Conservation (phyloP, 2,113 vertebrate species). For the Gulo gulo region DNA sequence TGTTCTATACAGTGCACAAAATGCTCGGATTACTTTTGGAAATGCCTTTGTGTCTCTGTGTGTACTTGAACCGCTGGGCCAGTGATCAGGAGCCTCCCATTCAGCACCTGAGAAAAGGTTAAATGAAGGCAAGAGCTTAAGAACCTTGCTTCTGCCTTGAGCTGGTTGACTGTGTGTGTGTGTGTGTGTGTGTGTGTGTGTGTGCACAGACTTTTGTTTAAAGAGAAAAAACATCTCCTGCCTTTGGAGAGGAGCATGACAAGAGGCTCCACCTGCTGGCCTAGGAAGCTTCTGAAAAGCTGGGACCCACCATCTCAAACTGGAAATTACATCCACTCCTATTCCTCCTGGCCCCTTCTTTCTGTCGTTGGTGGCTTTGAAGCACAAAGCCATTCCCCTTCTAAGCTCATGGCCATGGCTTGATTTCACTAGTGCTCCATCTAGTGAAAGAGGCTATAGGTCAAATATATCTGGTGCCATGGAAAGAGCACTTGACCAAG, state of each 20-base stretch:
- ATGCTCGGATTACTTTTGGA: conserved; percentile 43
- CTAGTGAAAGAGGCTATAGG: not conserved
- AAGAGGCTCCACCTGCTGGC: conserved; percentile 12
- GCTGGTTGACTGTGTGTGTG: not conserved
- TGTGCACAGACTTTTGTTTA: not conserved
- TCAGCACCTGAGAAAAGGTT: conserved; percentile 38
- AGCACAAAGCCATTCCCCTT: not conserved
- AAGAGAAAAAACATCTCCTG: not conserved
- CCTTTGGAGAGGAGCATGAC: not conserved
- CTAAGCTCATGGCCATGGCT: not conserved
- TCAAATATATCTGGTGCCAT: not conserved
- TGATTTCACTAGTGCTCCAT: not conserved
- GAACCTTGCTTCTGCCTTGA: not conserved
- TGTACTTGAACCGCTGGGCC: not conserved
- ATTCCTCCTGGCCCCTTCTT: not conserved
- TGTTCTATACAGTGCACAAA: conserved; percentile 44
- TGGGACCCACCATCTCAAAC: not conserved
- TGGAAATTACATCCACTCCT: not conserved
- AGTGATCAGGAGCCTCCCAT: not conserved
- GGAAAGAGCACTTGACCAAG: not conserved
- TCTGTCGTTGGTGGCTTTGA: not conserved
- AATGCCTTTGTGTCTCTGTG: conserved; percentile 55
- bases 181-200: not conserved
- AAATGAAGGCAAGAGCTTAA: not conserved
- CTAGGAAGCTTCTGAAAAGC: not conserved